Evolutionary conservation across 2,888 invertebrate species (phyloP), one percentile per base, ranked within the genome.

Genomic region (Neoscelio sp.): DNA sequence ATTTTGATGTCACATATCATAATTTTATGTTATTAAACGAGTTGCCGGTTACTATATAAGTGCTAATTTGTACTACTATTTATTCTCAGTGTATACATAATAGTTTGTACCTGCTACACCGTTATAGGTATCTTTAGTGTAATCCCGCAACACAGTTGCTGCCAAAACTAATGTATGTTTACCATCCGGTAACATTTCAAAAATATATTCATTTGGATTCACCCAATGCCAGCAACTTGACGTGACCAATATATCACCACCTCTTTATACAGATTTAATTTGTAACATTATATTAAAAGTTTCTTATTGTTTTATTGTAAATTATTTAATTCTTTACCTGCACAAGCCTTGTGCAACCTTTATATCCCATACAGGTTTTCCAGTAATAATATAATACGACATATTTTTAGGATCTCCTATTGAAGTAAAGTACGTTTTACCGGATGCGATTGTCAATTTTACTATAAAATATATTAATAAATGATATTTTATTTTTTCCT

Each of bases 381-480:
- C 94, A 2, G 93, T 92, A 23, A 94, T 91, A 1, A 94, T 92
- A 85, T 93, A 94, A 86, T 93, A 91, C 0, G 93, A 92, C 68
- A 91, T 91, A 1, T 86, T 89, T 15, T 88, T 83, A 0, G 87
- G 86, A 44, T 92, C 89, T 0, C 93, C 93, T 67, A 94, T 92
- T 3, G 93, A 90, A 0, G 93, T 92, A 84, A 94, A 94, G 44
- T 92, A 90, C 5, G 92, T 91, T 48, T 91, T 88, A 0, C 94
- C 94, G 4, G 93, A 93, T 2, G 94, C 92, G 81, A 94, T 93
- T 0, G 94, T 93, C 40, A 94, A 89, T 91, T 94, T 94, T 0
- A 94, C 94, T 93, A 84, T 52, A 84, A 78, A 52, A 30, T 18
- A 42, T 44, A 50, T 40, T 35, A 23, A 40, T 23, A 50, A 35